Percentiles rank a stretch among this genome's conserved stretches.
These are phyloP conservation scores for Alauda arvensis DNA, from an alignment of 2,797 vertebrate species.

Conservation along the genomic window DNA sequence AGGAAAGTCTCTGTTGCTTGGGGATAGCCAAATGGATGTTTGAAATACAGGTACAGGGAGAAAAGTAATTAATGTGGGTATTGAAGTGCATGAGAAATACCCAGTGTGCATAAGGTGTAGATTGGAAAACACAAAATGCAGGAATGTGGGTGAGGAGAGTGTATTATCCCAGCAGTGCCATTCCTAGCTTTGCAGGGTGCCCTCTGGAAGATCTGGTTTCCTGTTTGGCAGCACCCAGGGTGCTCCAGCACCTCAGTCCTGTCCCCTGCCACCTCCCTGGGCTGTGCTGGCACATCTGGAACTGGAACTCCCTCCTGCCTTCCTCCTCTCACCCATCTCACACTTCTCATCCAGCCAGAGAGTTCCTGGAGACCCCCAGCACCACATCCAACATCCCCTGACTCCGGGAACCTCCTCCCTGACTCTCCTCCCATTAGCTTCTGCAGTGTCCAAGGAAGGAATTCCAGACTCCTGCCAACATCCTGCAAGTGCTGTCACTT, in stretches of 20 bases:
- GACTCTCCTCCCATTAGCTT: background rate
- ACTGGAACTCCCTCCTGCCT: background rate
- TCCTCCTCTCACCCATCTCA: background rate
- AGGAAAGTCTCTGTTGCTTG: background rate
- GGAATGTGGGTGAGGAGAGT: background rate
- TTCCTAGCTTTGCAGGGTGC: background rate
- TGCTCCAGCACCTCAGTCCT: background rate
- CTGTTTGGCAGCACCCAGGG: rapidly evolving
- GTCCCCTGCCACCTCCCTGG: background rate
- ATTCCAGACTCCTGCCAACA: background rate
- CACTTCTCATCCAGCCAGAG: background rate
- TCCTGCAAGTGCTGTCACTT: rapidly evolving
- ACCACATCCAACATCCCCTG: background rate
- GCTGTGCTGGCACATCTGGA: background rate
- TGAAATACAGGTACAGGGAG: background rate
- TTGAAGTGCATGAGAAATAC: background rate
- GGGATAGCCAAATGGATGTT: background rate
- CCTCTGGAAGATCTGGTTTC: background rate
- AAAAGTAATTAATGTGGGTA: background rate
- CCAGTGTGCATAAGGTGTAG: background rate
- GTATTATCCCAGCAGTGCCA: background rate
- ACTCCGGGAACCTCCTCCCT: background rate
- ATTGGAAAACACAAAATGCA: background rate
- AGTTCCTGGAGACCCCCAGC: background rate
- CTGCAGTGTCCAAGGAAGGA: background rate